Percentiles rank a stretch among this genome's conserved stretches.
Evolutionary conservation across 2,113 vertebrate species (phyloP).

Genomic region (western clawed frog (Xenopus tropicalis)): UCB_Xtro_10.0 CM004443.2:121494501-121495000

Average conservation of each 20-base stretch:
- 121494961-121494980: constrained; percentile 14
- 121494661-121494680: no score
- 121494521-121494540: no score
- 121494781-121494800: constrained; percentile 11
- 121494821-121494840: constrained; percentile 7
- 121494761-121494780: not conserved
- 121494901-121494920: constrained; percentile 18
- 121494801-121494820: not conserved
- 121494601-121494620: no score
- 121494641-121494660: no score
- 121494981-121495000: constrained; percentile 11
- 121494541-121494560: no score
- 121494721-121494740: no score
- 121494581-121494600: no score
- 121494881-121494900: constrained; percentile 2
- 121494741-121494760: not conserved
- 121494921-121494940: constrained; percentile 16
- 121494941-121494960: constrained; percentile 22
- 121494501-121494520: no score
- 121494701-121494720: no score
- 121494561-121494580: no score
- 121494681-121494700: no score
- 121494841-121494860: constrained; percentile 22
- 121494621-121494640: no score
- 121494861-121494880: constrained; percentile 3